A percentile compares a stretch with the other conserved stretches of the same genome.
Conservation (phyloP, 1,140 invertebrate species). For the Pseudomyrmex gracilis region DNA sequence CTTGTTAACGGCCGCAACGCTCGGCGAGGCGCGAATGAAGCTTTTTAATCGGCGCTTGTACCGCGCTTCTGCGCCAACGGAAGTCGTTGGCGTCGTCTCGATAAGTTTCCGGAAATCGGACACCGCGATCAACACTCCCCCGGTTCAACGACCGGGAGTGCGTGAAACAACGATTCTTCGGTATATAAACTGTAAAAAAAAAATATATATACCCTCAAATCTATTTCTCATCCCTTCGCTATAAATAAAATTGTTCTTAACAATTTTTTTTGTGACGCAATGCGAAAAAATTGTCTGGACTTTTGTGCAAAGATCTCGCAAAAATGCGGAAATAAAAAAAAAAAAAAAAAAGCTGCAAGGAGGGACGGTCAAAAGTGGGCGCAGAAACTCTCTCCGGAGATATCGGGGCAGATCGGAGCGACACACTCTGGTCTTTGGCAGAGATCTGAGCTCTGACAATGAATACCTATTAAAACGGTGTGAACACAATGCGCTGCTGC, state of each 20-base stretch:
- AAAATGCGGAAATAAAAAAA: not conserved
- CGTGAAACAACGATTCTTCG: not conserved
- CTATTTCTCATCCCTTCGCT: not conserved
- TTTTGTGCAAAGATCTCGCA: not conserved
- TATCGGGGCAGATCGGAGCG: constrained; percentile 73
- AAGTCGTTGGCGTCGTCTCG: constrained; percentile 9
- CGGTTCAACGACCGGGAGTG: not conserved
- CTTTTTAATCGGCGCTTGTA: constrained; percentile 41
- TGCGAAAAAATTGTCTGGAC: not conserved
- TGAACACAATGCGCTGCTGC: constrained; percentile 81
- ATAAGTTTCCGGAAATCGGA: constrained; percentile 15
- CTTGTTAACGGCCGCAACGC: constrained; percentile 54
- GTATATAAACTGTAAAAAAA: not conserved
- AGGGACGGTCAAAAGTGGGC: not conserved
- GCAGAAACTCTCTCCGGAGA: constrained; percentile 61
- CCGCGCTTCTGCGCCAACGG: constrained; percentile 13
- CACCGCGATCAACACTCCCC: not conserved
- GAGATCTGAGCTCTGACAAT: constrained; percentile 78
- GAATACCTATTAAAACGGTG: constrained; percentile 84
- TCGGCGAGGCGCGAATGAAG: constrained; percentile 3
- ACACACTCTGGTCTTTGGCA: constrained; percentile 72
- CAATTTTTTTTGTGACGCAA: not conserved
- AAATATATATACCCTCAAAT: not conserved
- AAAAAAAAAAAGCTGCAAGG: too few relatives aligned
- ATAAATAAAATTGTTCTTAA: not conserved